A percentile compares a stretch with the other conserved stretches of the same genome.
Evolutionary conservation across 2,797 vertebrate genomes (phyloP).

Genomic region (Momotus momota): DNA sequence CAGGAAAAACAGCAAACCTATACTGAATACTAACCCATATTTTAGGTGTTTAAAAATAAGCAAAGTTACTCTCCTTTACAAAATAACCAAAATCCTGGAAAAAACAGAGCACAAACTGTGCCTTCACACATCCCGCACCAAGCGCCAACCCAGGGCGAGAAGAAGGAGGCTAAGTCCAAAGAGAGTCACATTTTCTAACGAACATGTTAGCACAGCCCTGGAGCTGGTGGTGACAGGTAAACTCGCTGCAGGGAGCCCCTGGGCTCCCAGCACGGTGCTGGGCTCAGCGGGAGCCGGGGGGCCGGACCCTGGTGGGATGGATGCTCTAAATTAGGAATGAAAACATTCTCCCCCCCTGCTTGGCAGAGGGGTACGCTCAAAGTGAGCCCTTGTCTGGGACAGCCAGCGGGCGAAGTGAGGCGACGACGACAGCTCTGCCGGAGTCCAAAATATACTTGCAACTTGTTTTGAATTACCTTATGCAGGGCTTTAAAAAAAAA

Average conservation of each 20-base stretch:
- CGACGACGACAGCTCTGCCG: neutral
- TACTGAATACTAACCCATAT: neutral
- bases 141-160: neutral
- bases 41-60: neutral
- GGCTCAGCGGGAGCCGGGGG: constrained; percentile 23
- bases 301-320: constrained; percentile 1
- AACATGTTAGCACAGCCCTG: neutral
- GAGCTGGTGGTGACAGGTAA: constrained; percentile 26
- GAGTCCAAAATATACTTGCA: constrained; percentile 69
- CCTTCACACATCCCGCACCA: constrained; percentile 8
- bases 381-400: constrained; percentile 70
- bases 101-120: constrained; percentile 43
- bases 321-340: constrained; percentile 69
- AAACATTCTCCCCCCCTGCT: constrained; percentile 61
- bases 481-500: constrained; percentile 6
- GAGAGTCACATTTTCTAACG: neutral
- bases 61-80: neutral
- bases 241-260: neutral
- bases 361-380: constrained; percentile 45
- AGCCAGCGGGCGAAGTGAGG: neutral
- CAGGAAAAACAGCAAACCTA: neutral
- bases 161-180: neutral
- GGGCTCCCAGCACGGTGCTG: neutral
- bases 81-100: constrained; percentile 25
- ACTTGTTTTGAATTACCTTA: constrained; percentile 63